phyloP scores from a whole-genome alignment of 1,140 invertebrate genomes.

The Thereuonema tuberculata region DNA sequence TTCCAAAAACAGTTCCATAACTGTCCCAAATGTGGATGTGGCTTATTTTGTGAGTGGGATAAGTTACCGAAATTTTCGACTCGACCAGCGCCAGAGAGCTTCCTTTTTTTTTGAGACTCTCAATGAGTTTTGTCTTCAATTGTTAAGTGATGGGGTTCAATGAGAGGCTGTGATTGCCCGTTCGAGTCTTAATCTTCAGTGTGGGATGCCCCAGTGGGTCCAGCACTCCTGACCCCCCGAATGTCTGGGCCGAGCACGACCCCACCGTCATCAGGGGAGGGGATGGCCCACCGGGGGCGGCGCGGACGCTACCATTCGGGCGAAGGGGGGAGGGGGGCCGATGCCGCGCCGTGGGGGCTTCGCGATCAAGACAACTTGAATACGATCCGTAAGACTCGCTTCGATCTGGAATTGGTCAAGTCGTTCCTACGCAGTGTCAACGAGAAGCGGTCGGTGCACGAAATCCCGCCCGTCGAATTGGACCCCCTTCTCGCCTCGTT shows the following conservation, averaged over 20 bases:
- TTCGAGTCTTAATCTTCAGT: too few relatives aligned
- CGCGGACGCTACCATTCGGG: background rate
- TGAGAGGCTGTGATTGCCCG: too few relatives aligned
- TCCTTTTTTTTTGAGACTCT: too few relatives aligned
- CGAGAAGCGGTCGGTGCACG: background rate
- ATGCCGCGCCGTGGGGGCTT: background rate
- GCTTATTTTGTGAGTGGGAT: too few relatives aligned
- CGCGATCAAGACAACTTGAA: background rate
- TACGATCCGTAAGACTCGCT: background rate
- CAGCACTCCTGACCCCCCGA: too few relatives aligned
- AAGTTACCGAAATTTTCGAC: too few relatives aligned
- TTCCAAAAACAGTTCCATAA: too few relatives aligned
- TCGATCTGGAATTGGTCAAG: constrained; percentile 1
- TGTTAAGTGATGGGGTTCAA: too few relatives aligned
- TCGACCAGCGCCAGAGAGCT: too few relatives aligned
- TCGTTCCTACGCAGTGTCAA: background rate
- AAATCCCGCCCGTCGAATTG: background rate
- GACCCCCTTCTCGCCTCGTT: background rate
- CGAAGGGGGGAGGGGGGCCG: background rate
- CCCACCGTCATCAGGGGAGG: background rate
- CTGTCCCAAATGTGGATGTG: too few relatives aligned
- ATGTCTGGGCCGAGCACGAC: background rate
- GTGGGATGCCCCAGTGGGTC: too few relatives aligned
- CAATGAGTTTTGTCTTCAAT: too few relatives aligned
- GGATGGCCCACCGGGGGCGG: background rate